These are phyloP conservation scores for Opisthocomus hoazin DNA, from an alignment of 2,113 vertebrate species.

Conservation along the genomic window DNA sequence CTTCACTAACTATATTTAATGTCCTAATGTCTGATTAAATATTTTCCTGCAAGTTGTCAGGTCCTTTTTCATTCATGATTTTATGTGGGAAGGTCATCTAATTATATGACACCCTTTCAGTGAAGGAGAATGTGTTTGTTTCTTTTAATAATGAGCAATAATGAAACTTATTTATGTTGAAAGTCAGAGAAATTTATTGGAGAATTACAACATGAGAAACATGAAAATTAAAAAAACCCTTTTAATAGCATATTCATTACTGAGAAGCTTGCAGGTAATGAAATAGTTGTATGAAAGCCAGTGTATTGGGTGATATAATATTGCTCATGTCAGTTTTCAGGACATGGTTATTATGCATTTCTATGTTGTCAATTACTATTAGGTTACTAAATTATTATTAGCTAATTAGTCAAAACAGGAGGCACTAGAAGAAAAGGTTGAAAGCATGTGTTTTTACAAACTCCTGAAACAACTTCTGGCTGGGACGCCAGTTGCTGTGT, in stretches of 20 bases:
- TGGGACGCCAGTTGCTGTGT: not conserved
- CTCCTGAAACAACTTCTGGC: not conserved
- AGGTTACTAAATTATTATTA: conserved; percentile 36
- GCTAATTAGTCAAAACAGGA: conserved; percentile 47
- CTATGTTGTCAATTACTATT: conserved; percentile 49
- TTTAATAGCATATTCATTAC: conserved; percentile 68
- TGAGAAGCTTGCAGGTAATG: conserved; percentile 48
- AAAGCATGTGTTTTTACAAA: not conserved
- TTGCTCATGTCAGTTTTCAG: conserved; percentile 15
- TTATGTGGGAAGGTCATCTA: conserved; percentile 64
- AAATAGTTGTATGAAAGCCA: conserved; percentile 38
- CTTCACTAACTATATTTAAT: conserved; percentile 49
- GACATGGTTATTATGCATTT: conserved; percentile 22
- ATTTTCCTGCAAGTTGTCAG: conserved; percentile 55
- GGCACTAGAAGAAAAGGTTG: not conserved
- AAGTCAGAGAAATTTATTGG: conserved; percentile 70
- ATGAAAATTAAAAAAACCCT: conserved; percentile 62
- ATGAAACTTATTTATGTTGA: conserved; percentile 74
- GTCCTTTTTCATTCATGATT: conserved; percentile 61
- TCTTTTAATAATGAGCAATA: conserved; percentile 71
- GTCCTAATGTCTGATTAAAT: conserved; percentile 56
- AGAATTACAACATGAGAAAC: conserved; percentile 63
- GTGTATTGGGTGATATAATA: conserved; percentile 2
- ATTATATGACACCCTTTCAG: conserved; percentile 62
- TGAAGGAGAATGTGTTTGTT: conserved; percentile 60